Evolutionary conservation across 1,140 invertebrate species (phyloP).

Genomic region (Drosophila repletoides): DNA sequence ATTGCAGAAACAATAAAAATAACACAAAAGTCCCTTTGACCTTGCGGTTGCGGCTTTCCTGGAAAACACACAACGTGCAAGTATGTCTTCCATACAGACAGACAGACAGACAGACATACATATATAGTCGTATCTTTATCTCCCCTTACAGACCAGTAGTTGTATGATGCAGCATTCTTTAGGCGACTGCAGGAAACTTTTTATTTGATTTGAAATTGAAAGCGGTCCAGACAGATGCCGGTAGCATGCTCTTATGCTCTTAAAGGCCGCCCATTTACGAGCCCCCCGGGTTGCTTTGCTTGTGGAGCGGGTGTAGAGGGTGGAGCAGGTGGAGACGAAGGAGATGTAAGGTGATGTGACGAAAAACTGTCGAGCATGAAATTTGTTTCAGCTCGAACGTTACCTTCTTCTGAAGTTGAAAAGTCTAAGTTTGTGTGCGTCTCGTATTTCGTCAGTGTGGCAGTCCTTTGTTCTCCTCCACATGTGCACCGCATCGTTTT

Average conservation of each 20-base stretch:
- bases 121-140: background rate
- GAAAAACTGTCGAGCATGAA: conserved; percentile 48
- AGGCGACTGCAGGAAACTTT: conserved; percentile 41
- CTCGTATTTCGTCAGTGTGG: too few relatives aligned
- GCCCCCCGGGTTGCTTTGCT: background rate
- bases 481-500: conserved; percentile 51
- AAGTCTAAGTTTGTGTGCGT: conserved; percentile 5
- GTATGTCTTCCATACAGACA: background rate
- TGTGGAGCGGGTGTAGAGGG: background rate
- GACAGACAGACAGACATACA: conserved; percentile 1
- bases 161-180: conserved; percentile 41
- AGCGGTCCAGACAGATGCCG: conserved; percentile 43
- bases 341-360: background rate
- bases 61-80: background rate
- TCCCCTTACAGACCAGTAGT: background rate
- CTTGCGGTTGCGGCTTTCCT: conserved; percentile 41
- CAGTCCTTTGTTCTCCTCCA: too few relatives aligned
- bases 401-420: conserved; percentile 21
- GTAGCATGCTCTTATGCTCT: background rate
- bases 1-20: conserved; percentile 43
- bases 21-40: conserved; percentile 54
- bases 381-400: conserved; percentile 33
- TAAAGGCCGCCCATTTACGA: conserved; percentile 7
- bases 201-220: conserved; percentile 66
- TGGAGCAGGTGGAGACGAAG: background rate